Percentiles rank a stretch among this genome's conserved stretches.
phyloP scores from a whole-genome alignment of 1,140 invertebrate species.

The Anadara kagoshimensis region DNA sequence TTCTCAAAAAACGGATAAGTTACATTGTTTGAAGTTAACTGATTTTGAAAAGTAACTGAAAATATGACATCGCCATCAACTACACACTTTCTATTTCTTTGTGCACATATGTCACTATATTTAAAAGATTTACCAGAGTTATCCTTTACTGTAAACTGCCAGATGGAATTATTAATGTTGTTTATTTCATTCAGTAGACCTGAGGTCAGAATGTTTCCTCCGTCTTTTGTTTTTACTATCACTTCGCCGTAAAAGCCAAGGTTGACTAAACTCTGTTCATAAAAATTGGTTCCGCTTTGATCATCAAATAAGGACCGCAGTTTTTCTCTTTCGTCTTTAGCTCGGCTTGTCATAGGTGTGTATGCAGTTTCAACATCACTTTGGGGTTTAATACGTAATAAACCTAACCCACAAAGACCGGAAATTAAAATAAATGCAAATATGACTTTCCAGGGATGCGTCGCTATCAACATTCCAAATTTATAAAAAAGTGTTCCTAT shows the following conservation, averaged over 20 bases:
- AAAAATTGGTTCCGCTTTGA: constrained; percentile 20
- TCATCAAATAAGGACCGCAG: constrained; percentile 8
- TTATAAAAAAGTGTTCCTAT: not conserved
- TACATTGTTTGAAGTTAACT: not conserved
- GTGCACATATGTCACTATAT: not conserved
- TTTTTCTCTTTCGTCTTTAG: constrained; percentile 8
- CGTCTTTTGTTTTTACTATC: constrained; percentile 10
- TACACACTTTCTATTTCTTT: not conserved
- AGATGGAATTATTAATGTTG: not conserved
- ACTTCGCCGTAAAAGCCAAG: constrained; percentile 1
- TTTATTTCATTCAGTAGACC: constrained; percentile 3
- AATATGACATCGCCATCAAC: constrained; percentile 11
- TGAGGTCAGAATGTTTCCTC: not conserved
- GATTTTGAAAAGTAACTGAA: not conserved
- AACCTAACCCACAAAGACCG: not conserved
- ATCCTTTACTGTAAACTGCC: not conserved
- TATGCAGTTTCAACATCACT: not conserved
- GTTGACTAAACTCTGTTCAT: constrained; percentile 8
- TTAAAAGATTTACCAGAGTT: too few relatives aligned
- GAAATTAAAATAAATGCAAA: not conserved
- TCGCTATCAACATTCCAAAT: not conserved
- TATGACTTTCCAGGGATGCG: constrained; percentile 5
- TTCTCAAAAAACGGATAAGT: not conserved
- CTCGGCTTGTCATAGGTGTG: constrained; percentile 17
- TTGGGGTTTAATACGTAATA: not conserved